Conservation (phyloP, 2,113 vertebrate genomes). For the Steatornis caripensis region DNA sequence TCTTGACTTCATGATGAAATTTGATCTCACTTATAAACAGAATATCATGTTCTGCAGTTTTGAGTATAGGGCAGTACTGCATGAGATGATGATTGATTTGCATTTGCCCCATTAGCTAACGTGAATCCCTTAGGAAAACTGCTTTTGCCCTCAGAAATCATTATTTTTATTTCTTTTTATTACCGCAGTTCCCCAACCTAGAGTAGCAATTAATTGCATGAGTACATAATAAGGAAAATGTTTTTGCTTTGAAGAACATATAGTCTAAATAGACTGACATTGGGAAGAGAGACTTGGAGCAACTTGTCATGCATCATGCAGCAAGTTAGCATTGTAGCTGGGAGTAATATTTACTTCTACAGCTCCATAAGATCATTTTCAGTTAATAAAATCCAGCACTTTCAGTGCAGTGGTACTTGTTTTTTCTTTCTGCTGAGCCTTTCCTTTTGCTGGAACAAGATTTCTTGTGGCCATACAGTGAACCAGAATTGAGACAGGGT, state of each 20-base stretch:
- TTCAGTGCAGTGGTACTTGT: not conserved
- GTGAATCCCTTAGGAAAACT: not conserved
- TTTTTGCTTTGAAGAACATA: not conserved
- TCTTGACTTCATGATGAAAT: not conserved
- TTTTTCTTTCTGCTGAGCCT: not conserved
- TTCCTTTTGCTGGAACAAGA: slow-evolving; percentile 2
- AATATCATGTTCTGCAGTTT: not conserved
- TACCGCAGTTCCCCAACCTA: not conserved
- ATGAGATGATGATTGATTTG: not conserved
- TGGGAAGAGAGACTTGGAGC: not conserved
- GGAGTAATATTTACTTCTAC: not conserved
- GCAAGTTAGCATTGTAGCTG: not conserved
- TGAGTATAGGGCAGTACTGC: not conserved
- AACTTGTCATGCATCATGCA: not conserved
- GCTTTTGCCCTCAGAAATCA: not conserved
- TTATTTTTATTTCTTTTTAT: not conserved
- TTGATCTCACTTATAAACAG: not conserved
- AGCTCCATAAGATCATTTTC: not conserved
- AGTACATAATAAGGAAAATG: not conserved
- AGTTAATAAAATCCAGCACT: slow-evolving; percentile 22
- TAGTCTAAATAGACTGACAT: not conserved
- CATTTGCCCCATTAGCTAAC: not conserved
- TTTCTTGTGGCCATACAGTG: not conserved
- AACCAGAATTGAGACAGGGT: not conserved
- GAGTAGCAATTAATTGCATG: not conserved